Conservation (phyloP, 2,797 vertebrate species). For the Enteromius anoplus region DNA sequence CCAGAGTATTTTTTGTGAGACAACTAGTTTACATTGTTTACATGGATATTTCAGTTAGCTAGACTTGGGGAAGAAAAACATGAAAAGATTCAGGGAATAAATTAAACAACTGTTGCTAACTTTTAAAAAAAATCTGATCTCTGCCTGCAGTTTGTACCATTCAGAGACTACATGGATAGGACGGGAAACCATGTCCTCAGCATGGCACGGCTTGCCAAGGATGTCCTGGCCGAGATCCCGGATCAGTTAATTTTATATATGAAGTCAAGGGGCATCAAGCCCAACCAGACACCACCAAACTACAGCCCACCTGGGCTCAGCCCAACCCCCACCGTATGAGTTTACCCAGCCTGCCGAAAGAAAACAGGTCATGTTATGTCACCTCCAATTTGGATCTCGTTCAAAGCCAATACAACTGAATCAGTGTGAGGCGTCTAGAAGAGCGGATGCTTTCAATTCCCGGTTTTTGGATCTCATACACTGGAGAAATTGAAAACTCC, state of each 20-base stretch:
- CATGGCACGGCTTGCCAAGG: conserved; percentile 94
- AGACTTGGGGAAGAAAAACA: background rate
- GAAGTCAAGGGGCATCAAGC: conserved; percentile 92
- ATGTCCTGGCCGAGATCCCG: conserved; percentile 95
- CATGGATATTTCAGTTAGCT: background rate
- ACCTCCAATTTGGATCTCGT: conserved; percentile 41
- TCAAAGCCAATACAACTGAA: conserved; percentile 26
- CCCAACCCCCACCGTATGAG: conserved; percentile 81
- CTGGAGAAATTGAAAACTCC: conserved; percentile 28
- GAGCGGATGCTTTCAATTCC: conserved; percentile 19
- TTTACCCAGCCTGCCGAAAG: conserved; percentile 12
- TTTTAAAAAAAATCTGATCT: conserved; percentile 22
- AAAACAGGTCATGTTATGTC: conserved; percentile 25
- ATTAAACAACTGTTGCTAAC: background rate
- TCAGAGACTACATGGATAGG: conserved; percentile 93
- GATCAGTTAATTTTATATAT: conserved; percentile 97
- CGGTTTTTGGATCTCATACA: background rate
- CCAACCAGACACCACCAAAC: conserved; percentile 70
- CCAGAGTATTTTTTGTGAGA: background rate
- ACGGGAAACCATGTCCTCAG: conserved; percentile 90
- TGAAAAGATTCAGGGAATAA: background rate
- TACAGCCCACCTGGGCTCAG: conserved; percentile 68
- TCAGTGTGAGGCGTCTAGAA: conserved; percentile 14
- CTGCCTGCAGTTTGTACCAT: conserved; percentile 88
- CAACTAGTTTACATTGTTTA: conserved; percentile 3